phyloP scores from a whole-genome alignment of 2,797 vertebrate genomes.

The Acanthurus tractus region DNA sequence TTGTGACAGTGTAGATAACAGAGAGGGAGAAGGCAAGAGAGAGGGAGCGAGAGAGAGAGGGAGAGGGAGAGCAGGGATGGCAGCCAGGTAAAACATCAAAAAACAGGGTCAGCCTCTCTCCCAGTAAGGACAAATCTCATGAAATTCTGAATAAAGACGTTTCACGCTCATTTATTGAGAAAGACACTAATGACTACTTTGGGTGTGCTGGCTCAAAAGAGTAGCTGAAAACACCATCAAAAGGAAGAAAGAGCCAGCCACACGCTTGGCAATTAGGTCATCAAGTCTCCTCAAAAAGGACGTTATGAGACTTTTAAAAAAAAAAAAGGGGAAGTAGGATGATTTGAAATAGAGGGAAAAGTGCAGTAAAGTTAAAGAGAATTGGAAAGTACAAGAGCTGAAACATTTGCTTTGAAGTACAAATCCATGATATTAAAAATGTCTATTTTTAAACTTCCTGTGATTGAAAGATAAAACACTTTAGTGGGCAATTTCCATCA shows the following conservation, averaged over 20 bases:
- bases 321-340: background rate
- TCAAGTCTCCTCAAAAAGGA: slow-evolving; percentile 25
- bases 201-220: slow-evolving; percentile 43
- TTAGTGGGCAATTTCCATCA: background rate
- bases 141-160: slow-evolving; percentile 49
- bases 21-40: slow-evolving; percentile 1
- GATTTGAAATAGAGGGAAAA: slow-evolving; percentile 37
- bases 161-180: slow-evolving; percentile 53
- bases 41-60: background rate
- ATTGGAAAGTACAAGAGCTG: slow-evolving; percentile 30
- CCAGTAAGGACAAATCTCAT: slow-evolving; percentile 19
- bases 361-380: slow-evolving; percentile 19
- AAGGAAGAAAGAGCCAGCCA: slow-evolving; percentile 30
- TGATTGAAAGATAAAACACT: slow-evolving; percentile 15
- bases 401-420: slow-evolving; percentile 55
- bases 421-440: slow-evolving; percentile 31
- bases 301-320: slow-evolving; percentile 1
- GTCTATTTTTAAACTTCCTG: slow-evolving; percentile 26
- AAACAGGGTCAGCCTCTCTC: slow-evolving; percentile 16
- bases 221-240: slow-evolving; percentile 49
- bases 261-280: slow-evolving; percentile 59
- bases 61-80: slow-evolving; percentile 12
- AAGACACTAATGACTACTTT: slow-evolving; percentile 59
- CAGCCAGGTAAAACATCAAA: slow-evolving; percentile 45
- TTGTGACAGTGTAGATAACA: slow-evolving; percentile 41